Percentiles rank a stretch among this genome's conserved stretches.
These are phyloP conservation scores for Eilema griseolum DNA, from an alignment of 2,888 invertebrate species.

Conservation along the genomic window DNA sequence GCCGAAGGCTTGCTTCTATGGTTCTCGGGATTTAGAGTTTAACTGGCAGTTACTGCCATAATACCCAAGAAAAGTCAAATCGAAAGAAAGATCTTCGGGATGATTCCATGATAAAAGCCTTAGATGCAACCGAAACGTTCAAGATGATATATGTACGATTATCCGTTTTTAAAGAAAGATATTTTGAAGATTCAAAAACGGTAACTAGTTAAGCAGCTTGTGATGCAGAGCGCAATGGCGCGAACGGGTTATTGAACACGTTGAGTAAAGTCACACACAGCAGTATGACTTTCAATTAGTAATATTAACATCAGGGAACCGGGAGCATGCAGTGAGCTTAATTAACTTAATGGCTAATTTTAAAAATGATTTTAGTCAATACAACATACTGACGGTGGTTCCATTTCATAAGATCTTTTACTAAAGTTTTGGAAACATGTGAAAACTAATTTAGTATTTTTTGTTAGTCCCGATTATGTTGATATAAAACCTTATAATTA, in stretches of 20 bases:
- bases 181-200: not conserved
- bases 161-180: not conserved
- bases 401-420: not conserved
- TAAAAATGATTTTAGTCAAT: constrained; percentile 27
- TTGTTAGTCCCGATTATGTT: no score
- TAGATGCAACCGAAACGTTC: no score
- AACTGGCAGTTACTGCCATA: no score
- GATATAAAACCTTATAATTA: no score
- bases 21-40: no score
- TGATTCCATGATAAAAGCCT: no score
- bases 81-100: no score
- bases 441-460: not conserved
- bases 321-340: constrained; percentile 24
- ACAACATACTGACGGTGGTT: not conserved
- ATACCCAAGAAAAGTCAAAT: no score
- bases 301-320: constrained; percentile 42
- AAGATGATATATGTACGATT: no score
- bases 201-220: not conserved
- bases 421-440: not conserved
- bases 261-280: not conserved
- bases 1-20: no score
- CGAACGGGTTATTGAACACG: not conserved
- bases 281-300: constrained; percentile 34
- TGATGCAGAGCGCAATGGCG: not conserved
- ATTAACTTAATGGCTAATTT: constrained; percentile 48